Conservation (phyloP, 2,888 invertebrate genomes). For the Myopa testacea region DNA sequence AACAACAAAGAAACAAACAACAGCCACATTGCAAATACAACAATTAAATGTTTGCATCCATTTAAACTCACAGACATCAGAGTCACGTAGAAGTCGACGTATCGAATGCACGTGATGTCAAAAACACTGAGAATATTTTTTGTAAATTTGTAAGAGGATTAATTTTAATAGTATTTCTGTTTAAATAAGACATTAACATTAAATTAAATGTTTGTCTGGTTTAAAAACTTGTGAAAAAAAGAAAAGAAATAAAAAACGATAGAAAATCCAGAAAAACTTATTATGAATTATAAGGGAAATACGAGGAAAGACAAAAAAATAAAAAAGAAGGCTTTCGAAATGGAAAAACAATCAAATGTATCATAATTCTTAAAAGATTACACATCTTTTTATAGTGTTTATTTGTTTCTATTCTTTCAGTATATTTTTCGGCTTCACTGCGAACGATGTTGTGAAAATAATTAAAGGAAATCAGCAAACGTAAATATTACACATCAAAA, state of each 20-base stretch:
- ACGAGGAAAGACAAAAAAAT: too few species aligned
- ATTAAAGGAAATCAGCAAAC: constrained; percentile 27
- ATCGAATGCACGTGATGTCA: not conserved
- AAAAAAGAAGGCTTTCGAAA: too few species aligned
- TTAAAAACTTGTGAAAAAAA: too few species aligned
- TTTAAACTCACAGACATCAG: not conserved
- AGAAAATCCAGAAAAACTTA: too few species aligned
- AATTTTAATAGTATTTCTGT: too few species aligned
- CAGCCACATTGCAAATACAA: not conserved
- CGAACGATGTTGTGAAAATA: constrained; percentile 1
- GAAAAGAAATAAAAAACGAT: too few species aligned
- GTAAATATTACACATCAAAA: constrained; percentile 26
- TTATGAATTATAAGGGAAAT: too few species aligned
- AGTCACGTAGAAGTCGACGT: not conserved
- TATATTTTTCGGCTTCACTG: not conserved
- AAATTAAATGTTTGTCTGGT: too few species aligned
- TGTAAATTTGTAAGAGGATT: not conserved
- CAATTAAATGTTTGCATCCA: constrained; percentile 9
- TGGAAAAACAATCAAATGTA: too few species aligned
- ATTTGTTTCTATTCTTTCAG: not conserved
- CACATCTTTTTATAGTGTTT: too few species aligned
- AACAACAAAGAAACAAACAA: not conserved
- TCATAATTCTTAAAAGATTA: too few species aligned
- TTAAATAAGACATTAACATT: too few species aligned
- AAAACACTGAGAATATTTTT: constrained; percentile 20